Evolutionary conservation across 2,888 invertebrate species (phyloP).

Genomic region (Cheilosia impressa): DNA sequence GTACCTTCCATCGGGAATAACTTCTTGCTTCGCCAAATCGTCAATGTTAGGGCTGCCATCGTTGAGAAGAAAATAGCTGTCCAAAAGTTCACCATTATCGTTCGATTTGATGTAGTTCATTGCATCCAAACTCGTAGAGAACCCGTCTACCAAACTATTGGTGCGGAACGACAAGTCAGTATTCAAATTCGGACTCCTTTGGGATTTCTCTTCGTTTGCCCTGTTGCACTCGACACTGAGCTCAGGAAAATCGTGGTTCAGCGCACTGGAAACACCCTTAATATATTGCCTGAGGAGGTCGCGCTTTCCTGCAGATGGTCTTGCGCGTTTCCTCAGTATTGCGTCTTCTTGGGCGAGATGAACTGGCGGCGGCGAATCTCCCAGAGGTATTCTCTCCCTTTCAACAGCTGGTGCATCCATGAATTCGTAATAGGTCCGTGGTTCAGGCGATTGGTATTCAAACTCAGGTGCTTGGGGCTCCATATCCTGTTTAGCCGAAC

Average conservation of each 20-base stretch:
- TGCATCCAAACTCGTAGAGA: conserved; percentile 45
- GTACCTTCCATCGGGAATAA: conserved; percentile 36
- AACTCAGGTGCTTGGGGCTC: conserved; percentile 27
- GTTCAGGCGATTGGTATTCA: conserved; percentile 41
- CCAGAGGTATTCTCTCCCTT: conserved; percentile 61
- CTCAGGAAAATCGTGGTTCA: conserved; percentile 20
- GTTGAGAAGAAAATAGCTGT: conserved; percentile 75
- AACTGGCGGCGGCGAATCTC: conserved; percentile 35
- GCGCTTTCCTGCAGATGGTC: conserved; percentile 48
- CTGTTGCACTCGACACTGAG: background rate
- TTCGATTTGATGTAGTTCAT: conserved; percentile 40
- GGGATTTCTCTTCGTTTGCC: conserved; percentile 5
- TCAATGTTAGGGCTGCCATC: conserved; percentile 63
- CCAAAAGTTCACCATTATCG: conserved; percentile 61
- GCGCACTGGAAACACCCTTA: conserved; percentile 73
- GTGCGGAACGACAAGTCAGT: conserved; percentile 14
- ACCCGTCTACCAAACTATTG: conserved; percentile 31
- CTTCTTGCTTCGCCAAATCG: conserved; percentile 13
- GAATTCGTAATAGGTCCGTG: conserved; percentile 75
- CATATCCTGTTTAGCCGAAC: conserved; percentile 38
- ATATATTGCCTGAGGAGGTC: conserved; percentile 75
- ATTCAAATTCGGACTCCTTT: conserved; percentile 34
- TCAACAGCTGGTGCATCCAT: conserved; percentile 60
- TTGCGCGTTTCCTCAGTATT: background rate
- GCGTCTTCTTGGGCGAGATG: background rate